These are phyloP conservation scores for Neelides sp. DNA, from an alignment of 1,140 invertebrate species.

Conservation along the genomic window DNA sequence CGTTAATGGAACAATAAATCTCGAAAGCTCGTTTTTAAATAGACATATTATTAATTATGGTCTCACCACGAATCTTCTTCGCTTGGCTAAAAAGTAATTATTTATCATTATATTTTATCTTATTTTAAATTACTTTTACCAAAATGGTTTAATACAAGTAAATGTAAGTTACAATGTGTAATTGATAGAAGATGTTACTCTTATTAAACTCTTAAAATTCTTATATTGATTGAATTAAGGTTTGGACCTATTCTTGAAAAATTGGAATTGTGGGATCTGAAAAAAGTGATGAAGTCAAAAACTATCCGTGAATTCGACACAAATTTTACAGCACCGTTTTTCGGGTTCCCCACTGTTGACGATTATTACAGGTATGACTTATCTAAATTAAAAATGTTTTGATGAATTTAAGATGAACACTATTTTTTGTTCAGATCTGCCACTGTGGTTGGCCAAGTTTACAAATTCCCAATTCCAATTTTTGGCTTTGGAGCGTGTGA, in stretches of 20 bases:
- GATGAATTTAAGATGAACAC: constrained; percentile 2
- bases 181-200: too few species aligned
- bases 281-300: constrained; percentile 19
- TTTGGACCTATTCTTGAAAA: too few species aligned
- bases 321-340: constrained; percentile 26
- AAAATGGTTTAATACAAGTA: too few species aligned
- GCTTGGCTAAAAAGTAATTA: constrained; percentile 15
- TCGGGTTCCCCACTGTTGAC: constrained; percentile 12
- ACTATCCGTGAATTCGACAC: constrained; percentile 25
- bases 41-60: constrained; percentile 24
- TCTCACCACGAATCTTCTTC: constrained; percentile 19
- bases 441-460: constrained; percentile 11
- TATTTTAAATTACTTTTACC: too few species aligned
- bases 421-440: constrained; percentile 19
- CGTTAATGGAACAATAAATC: constrained; percentile 15
- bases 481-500: constrained; percentile 21
- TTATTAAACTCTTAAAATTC: too few species aligned
- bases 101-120: not conserved
- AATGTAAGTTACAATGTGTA: too few species aligned
- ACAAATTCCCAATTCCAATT: constrained; percentile 23
- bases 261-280: constrained; percentile 25
- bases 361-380: constrained; percentile 10
- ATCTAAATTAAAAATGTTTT: constrained; percentile 1
- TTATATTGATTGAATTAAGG: too few species aligned
- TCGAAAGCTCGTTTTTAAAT: constrained; percentile 22